Evolutionary conservation across 2,113 vertebrate species (phyloP), one percentile per base, ranked within the genome.

Genomic region (Ailuropoda melanoleuca): DNA sequence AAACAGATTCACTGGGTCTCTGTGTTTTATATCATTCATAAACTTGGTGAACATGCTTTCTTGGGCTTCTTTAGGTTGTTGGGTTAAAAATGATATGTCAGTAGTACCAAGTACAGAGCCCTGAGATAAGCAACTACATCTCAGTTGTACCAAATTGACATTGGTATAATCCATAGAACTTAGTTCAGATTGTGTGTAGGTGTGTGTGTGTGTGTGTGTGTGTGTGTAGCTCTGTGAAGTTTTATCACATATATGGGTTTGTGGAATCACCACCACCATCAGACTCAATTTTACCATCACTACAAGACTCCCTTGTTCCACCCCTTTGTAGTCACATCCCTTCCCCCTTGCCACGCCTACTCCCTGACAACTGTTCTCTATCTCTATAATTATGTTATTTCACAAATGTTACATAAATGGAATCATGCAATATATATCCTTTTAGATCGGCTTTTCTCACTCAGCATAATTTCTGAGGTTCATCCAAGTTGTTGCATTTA

Each of bases 41-140:
- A 81, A 88, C 68, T 84, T 84, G 60, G 75, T 43, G 39, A 97
- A 37, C 15, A 85, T 66, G 48, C 13, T 66, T 88, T 68, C n/a
- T 83, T 19, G 64, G 55, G 50, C 37, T 86, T 93, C 48, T 58
- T 55, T 74, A 93, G 74, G 29, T 83, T 84, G 84, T 80, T 93
- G 18, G 53, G 56, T 88, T 93, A 78, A 88, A 93, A 92, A 89
- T 68, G 55, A n/a, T 50, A 37, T 93, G 82, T 90, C 17, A 93
- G 24, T 87, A 91, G 29, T 97, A 39, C 39, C 84, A 74, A 93
- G n/a, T 94, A 82, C 18, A 89, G 39, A 66, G 21, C 26, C 53
- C 31, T 62, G 78, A 85, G 31, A 39, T 60, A 83, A 66, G 43
- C 39, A 95, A 21, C 34, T 77, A 60, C 37, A 88, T 81, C 39